Evolutionary conservation across 2,113 vertebrate genomes (phyloP), one percentile per base, ranked within the genome.

Genomic region (Ifrita kowaldi): DNA sequence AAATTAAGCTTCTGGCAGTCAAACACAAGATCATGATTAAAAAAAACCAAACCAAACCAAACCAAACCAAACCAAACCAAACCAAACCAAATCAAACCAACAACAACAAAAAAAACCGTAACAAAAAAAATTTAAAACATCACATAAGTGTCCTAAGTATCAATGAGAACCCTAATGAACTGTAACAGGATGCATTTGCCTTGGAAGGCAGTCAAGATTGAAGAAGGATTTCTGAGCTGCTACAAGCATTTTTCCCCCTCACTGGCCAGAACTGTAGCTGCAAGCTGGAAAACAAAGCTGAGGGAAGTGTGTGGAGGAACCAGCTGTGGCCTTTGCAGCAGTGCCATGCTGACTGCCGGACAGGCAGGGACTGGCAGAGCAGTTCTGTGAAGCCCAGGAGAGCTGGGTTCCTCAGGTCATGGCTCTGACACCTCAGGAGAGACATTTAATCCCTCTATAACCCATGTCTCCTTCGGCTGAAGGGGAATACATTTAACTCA

Each of bases 121-220:
- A 18, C 7, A 55, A 59, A 47, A 52, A 17, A 23, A 3, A 3
- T 26, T 5, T 13, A 0, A n/a, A 17, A 49, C n/a, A 41, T 18
- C 59, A 74, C 1, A 0, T 9, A 20, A 4, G 27, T 55, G 28
- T 39, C 33, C 23, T 39, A 39, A 69, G 13, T 32, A 63, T 41
- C 27, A 41, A 6, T 16, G 10, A 86, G 15, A 87, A 26, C 18
- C 68, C 64, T 80, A 56, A 16, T 2, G 2, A 74, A 77, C 21
- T 50, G n/a, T 15, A 88, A 69, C 1, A 2, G 44, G 28, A 63
- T 0, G 0, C 10, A 53, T 49, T 60, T 82, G 56, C 35, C 19
- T 42, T 39, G 7, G 20, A 77, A 81, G 30, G n/a, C 55, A 76
- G 28, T 18, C 53, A 71, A 44, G 41, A 68, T 44, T 41, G 81